A percentile compares a stretch with the other conserved stretches of the same genome.
These are phyloP conservation scores for Xenops minutus DNA, from an alignment of 2,797 vertebrate genomes.

Conservation along the genomic window DNA sequence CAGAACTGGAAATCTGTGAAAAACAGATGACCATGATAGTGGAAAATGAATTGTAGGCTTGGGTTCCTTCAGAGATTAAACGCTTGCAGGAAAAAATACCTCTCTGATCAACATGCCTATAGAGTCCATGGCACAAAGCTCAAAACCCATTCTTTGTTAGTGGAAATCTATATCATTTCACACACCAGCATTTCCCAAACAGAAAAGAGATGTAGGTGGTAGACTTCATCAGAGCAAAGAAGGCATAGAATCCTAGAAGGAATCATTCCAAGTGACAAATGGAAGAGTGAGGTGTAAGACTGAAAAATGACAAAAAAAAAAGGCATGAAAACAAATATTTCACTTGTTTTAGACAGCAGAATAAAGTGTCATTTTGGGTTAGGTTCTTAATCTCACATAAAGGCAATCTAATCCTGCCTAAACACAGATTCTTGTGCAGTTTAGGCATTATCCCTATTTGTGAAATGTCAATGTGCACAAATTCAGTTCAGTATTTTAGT, in stretches of 20 bases:
- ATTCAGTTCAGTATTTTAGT: not conserved
- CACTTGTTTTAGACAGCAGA: not conserved
- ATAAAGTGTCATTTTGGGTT: not conserved
- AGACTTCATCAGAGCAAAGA: not conserved
- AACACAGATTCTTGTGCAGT: not conserved
- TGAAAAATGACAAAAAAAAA: not conserved
- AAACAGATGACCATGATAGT: not conserved
- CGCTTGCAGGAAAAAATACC: not conserved
- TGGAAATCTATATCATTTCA: not conserved
- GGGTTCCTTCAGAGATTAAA: not conserved
- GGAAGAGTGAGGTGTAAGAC: not conserved
- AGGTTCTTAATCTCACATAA: not conserved
- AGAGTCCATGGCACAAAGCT: not conserved
- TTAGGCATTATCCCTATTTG: not conserved
- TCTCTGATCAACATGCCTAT: not conserved
- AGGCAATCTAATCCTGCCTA: not conserved
- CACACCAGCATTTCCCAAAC: not conserved
- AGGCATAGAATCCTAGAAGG: not conserved
- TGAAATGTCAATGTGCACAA: not conserved
- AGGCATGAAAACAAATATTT: not conserved
- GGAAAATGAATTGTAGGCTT: not conserved
- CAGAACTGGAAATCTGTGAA: not conserved
- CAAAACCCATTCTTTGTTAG: not conserved
- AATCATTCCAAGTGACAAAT: not conserved
- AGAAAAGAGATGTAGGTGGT: not conserved